Conservation (phyloP, 2,797 vertebrate species). For the Sebastes oblongus region DNA sequence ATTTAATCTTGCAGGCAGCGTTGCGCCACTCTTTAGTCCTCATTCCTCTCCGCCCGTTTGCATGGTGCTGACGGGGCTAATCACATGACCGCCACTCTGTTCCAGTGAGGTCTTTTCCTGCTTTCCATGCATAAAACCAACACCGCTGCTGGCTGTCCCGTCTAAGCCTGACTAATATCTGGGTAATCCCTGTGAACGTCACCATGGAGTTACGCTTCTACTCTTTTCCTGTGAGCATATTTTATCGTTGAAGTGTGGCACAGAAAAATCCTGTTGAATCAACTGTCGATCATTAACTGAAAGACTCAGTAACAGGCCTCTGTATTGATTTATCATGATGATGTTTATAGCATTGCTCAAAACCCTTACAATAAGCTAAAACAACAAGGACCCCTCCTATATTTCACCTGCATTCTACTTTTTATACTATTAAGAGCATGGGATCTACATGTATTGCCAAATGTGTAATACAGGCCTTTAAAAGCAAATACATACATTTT, state of each 20-base stretch:
- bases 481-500: background rate
- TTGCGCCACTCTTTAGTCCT: slow-evolving; percentile 3
- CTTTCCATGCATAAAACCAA: slow-evolving; percentile 43
- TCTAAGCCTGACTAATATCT: slow-evolving; percentile 39
- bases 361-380: background rate
- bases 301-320: background rate
- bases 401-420: background rate
- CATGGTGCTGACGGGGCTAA: slow-evolving; percentile 49
- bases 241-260: background rate
- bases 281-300: background rate
- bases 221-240: background rate
- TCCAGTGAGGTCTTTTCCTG: slow-evolving; percentile 46
- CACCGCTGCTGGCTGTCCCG: slow-evolving; percentile 21
- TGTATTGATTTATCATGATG: background rate
- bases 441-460: background rate
- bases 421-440: background rate
- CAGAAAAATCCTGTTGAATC: background rate
- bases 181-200: slow-evolving; percentile 29
- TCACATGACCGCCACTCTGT: slow-evolving; percentile 47
- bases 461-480: background rate
- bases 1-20: slow-evolving; percentile 20
- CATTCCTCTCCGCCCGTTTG: slow-evolving; percentile 12
- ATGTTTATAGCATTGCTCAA: background rate
- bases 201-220: background rate
- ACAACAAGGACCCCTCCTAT: background rate